Evolutionary conservation across 2,888 invertebrate genomes (phyloP).

Genomic region (Andricus curvator): DNA sequence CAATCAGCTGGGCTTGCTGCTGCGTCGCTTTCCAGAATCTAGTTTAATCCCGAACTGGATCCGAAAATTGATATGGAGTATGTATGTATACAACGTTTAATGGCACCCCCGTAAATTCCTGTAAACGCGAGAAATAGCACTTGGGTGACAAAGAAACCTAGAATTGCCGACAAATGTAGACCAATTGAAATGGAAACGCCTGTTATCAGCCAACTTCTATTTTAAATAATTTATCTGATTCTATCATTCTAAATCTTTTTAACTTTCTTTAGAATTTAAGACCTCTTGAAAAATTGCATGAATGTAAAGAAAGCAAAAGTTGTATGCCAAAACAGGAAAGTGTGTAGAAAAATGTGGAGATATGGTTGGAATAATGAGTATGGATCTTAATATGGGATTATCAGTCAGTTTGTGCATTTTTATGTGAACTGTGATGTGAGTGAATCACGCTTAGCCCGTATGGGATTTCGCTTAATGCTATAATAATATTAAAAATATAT

Average conservation of each 20-base stretch:
- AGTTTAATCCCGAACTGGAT: not conserved
- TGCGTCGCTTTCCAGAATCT: not conserved
- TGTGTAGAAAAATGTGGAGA: too few species aligned
- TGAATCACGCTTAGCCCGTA: too few species aligned
- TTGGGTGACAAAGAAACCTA: not conserved
- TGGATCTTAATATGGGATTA: too few species aligned
- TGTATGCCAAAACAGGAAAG: too few species aligned
- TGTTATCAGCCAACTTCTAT: not conserved
- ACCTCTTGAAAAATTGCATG: not conserved
- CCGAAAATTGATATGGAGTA: slow-evolving; percentile 18
- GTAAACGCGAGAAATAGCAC: not conserved
- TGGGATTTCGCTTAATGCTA: too few species aligned
- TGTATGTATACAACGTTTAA: not conserved
- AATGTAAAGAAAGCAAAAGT: too few species aligned
- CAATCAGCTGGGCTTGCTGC: not conserved
- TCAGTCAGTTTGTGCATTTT: too few species aligned
- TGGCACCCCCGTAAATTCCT: not conserved
- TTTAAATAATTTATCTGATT: not conserved
- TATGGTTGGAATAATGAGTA: too few species aligned
- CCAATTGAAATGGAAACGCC: not conserved
- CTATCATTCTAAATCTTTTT: not conserved
- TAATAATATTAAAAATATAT: too few species aligned
- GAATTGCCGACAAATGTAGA: slow-evolving; percentile 1
- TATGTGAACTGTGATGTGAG: too few species aligned
- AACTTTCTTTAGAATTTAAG: not conserved